A percentile compares a stretch with the other conserved stretches of the same genome.
These are phyloP conservation scores for Brachylomia viminalis DNA, from an alignment of 2,888 invertebrate genomes.

Conservation along the genomic window DNA sequence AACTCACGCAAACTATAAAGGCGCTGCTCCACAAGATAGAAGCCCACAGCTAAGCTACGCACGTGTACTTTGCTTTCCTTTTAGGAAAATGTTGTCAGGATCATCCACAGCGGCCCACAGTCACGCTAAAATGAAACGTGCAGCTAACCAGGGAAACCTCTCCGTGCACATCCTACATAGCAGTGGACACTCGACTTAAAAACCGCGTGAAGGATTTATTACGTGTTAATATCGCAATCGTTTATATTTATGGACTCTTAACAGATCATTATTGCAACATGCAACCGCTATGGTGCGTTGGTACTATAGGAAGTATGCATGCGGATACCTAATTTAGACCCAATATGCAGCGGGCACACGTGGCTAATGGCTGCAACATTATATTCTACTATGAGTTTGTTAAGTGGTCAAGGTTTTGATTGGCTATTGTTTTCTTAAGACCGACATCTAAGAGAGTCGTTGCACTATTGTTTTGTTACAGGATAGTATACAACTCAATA, in stretches of 20 bases:
- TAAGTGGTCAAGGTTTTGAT: conserved; percentile 15
- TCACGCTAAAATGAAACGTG: background rate
- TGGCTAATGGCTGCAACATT: background rate
- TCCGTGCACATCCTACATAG: background rate
- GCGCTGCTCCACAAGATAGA: too few species aligned
- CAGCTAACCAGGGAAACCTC: background rate
- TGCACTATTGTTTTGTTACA: background rate
- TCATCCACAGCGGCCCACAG: background rate
- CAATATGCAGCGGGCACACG: background rate
- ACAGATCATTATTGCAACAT: conserved; percentile 38
- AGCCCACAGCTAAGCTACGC: background rate
- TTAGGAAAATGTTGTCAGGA: background rate
- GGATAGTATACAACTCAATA: background rate
- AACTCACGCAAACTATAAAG: conserved; percentile 28
- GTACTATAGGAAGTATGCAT: conserved; percentile 14
- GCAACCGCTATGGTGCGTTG: conserved; percentile 13
- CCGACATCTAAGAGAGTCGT: background rate
- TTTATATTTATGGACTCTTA: conserved; percentile 39
- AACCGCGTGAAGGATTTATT: conserved; percentile 36
- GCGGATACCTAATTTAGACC: conserved; percentile 12
- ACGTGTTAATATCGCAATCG: conserved; percentile 30
- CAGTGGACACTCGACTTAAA: background rate
- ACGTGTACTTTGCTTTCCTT: background rate
- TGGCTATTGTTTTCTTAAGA: conserved; percentile 3
- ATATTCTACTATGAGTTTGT: background rate